phyloP scores from a whole-genome alignment of 2,797 vertebrate genomes.

The Taenioides sp. region DNA sequence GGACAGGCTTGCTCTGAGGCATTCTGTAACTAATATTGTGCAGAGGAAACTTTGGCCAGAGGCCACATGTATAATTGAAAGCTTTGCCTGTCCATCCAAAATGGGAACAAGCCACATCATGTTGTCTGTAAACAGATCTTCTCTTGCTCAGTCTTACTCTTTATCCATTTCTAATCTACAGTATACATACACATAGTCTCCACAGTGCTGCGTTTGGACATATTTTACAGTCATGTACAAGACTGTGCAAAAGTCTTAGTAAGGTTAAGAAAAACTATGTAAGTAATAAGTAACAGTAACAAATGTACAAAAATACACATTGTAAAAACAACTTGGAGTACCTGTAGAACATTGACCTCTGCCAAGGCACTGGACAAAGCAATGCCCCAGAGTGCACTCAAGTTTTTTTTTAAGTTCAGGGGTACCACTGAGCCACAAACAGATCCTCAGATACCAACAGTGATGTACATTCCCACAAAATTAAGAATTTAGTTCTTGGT shows the following conservation, averaged over 20 bases:
- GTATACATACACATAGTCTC: constrained; percentile 57
- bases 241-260: constrained; percentile 25
- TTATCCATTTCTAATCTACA: constrained; percentile 60
- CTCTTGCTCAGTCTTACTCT: constrained; percentile 37
- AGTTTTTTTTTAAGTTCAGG: not conserved
- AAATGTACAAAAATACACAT: constrained; percentile 2
- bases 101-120: constrained; percentile 49
- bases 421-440: not conserved
- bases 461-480: not conserved
- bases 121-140: constrained; percentile 45
- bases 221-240: constrained; percentile 53
- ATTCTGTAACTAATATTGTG: constrained; percentile 49
- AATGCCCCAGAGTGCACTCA: not conserved
- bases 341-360: not conserved
- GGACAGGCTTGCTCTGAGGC: constrained; percentile 35
- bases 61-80: constrained; percentile 59
- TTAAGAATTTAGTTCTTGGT: not conserved
- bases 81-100: constrained; percentile 49
- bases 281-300: not conserved
- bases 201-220: constrained; percentile 60
- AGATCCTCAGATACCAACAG: not conserved
- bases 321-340: not conserved
- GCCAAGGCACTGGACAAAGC: constrained; percentile 6
- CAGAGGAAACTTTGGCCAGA: constrained; percentile 56
- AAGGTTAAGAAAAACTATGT: not conserved